These are phyloP conservation scores for Ophioderma brevispina DNA, from an alignment of 35 echinoderm and acorn worm genomes.

Conservation along the genomic window DNA sequence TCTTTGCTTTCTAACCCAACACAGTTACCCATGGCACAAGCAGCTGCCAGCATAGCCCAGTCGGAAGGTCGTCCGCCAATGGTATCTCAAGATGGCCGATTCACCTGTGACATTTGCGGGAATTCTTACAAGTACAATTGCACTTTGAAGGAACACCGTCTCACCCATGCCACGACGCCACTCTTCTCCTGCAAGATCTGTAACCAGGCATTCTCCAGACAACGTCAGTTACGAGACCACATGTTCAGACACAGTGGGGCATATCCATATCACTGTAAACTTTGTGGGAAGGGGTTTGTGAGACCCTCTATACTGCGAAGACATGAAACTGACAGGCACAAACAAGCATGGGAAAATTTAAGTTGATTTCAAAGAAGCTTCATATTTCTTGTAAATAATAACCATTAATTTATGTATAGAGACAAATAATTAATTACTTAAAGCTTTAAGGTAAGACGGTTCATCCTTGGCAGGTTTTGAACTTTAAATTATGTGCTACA, in stretches of 20 bases:
- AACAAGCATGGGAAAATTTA: not conserved
- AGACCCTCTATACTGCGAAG: slow-evolving; percentile 44
- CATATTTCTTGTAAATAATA: not conserved
- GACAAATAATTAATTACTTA: not conserved
- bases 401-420: too few species aligned
- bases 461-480: too few species aligned
- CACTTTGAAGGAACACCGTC: slow-evolving; percentile 65
- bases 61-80: not conserved
- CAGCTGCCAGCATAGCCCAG: not conserved
- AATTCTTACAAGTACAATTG: slow-evolving; percentile 74
- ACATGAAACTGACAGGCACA: slow-evolving; percentile 26
- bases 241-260: slow-evolving; percentile 51
- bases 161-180: slow-evolving; percentile 58
- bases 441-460: not conserved
- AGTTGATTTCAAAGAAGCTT: not conserved
- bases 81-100: not conserved
- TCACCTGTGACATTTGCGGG: slow-evolving; percentile 54
- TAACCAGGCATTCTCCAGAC: slow-evolving; percentile 36
- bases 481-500: too few species aligned
- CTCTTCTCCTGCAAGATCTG: slow-evolving; percentile 67
- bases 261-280: slow-evolving; percentile 51
- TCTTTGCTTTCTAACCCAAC: not conserved
- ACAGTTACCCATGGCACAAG: not conserved
- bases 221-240: slow-evolving; percentile 60
- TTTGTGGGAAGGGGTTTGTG: slow-evolving; percentile 61